Evolutionary conservation across 2,113 vertebrate species (phyloP), one percentile per base, ranked within the genome.

Genomic region (Melozone crissalis): DNA sequence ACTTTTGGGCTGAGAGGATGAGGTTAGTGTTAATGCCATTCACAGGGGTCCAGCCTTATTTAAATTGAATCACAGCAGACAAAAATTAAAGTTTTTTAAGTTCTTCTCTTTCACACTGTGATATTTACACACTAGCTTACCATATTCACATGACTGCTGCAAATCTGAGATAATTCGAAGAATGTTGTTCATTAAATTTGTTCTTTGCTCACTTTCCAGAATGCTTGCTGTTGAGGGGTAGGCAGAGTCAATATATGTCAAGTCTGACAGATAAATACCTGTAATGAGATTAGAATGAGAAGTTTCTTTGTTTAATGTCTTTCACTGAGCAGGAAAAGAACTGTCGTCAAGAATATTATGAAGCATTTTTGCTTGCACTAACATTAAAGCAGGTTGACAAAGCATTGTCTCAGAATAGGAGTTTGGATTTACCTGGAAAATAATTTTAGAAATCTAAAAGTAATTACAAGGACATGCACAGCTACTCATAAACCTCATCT

Each of bases 111-210:
- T 54, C 66, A 35, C 11, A 26, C 7, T 46, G 23, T 28, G 58
- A 3, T 55, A 68, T 49, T 82, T n/a, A 33, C 23, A 41, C 17
- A 5, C 5, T 8, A 74, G 84, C 98, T 95, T 89, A 99, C 99
- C 99, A 52, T 99, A 99, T 96, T 99, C 99, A 96, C 99, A 99
- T 0, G 99, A 99, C 96, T 99, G 99, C 95, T 99, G 99, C 95
- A 99, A 97, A 93, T 99, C 99, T 21, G 99, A 99, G 97, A 99
- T 99, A 93, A 99, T 99, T 97, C 99, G 98, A 94, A 99, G 99
- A 59, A 99, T 99, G 96, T 99, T 99, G 97, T 99, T 99, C 99
- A 99, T 99, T 95, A 99, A 97, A 95, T 99, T 99, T 89, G 99
- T 99, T 96, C 99, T 98, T 95, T 99, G 99, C 91, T 99, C 99